Evolutionary conservation across 2,888 invertebrate species (phyloP), one percentile per base, ranked within the genome.

Genomic region (Geotrupes spiniger): DNA sequence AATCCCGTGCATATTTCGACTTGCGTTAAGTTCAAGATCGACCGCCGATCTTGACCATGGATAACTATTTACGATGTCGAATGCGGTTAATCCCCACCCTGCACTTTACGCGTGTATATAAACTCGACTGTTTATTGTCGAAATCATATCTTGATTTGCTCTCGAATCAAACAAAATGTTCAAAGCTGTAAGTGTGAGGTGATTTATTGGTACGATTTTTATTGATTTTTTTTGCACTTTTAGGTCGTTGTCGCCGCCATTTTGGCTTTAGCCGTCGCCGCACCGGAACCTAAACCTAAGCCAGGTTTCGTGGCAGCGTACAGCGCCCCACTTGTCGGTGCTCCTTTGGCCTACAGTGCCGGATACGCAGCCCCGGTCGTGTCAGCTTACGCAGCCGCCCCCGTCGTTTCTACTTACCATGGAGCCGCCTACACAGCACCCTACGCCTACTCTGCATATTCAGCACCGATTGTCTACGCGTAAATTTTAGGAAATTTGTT

Each of bases 191-290:
- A 41, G 49, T 6, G 14, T 36, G n/a, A 15, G 6, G 9, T 21
- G 12, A 4, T 4, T 4, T 17, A 17, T n/a, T 4, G 5, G 10
- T 15, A 4, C 10, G 8, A n/a, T 38, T 21, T 5, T 12, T 12
- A 10, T 37, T 10, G 8, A n/a, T n/a, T n/a, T n/a, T n/a, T 26
- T 28, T 38, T 16, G 38, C 47, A 25, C 44, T 73, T 72, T 2
- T 66, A 78, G 78, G 60, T 78, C 38, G 63, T 77, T 47, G 59
- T 78, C 41, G 71, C 77, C 55, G 73, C 74, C 46, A 59, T 78
- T 21, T 46, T 78, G 65, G 74, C 78, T 42, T 11, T 80, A 56
- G 70, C 76, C 51, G 58, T 76, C 63, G 75, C 80, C 51, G 70
- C 73, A 62, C 70, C 82, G 31, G 53, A 54, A 42, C 48, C 59